These are phyloP conservation scores for Hypomecis punctinalis DNA, from an alignment of 2,888 invertebrate genomes.

Conservation along the genomic window DNA sequence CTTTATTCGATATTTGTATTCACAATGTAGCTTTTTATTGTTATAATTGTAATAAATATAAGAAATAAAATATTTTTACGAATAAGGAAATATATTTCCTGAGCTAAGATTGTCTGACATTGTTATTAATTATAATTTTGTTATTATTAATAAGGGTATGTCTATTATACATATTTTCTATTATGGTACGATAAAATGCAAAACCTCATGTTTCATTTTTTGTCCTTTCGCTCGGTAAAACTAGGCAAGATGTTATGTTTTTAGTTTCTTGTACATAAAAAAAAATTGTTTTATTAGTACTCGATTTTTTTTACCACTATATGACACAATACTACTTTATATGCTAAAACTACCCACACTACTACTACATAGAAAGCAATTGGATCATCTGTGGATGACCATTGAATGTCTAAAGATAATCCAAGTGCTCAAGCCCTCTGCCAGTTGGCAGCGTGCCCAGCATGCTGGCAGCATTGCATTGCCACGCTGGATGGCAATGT, in stretches of 20 bases:
- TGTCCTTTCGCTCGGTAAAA: not conserved
- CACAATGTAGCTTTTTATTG: conserved; percentile 41
- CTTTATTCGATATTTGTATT: conserved; percentile 39
- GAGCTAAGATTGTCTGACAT: conserved; percentile 24
- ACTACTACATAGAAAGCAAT: too few species aligned
- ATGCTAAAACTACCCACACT: too few species aligned
- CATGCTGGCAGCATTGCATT: too few species aligned
- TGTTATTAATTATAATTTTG: conserved; percentile 25
- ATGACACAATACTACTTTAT: too few species aligned
- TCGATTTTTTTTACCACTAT: too few species aligned
- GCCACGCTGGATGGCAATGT: too few species aligned
- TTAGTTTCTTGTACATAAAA: not conserved
- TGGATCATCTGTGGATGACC: too few species aligned
- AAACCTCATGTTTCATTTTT: conserved; percentile 9
- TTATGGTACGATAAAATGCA: conserved; percentile 25
- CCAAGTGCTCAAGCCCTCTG: too few species aligned
- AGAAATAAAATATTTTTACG: conserved; percentile 31
- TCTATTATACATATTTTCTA: conserved; percentile 31
- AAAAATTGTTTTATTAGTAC: too few species aligned
- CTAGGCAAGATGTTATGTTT: not conserved
- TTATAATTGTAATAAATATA: conserved; percentile 20
- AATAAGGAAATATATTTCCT: conserved; percentile 33
- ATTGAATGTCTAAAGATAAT: too few species aligned
- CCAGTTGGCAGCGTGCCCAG: too few species aligned
- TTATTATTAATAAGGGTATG: conserved; percentile 26